Conservation (phyloP, 2,797 vertebrate genomes). For the Halcyon chelicuti region DNA sequence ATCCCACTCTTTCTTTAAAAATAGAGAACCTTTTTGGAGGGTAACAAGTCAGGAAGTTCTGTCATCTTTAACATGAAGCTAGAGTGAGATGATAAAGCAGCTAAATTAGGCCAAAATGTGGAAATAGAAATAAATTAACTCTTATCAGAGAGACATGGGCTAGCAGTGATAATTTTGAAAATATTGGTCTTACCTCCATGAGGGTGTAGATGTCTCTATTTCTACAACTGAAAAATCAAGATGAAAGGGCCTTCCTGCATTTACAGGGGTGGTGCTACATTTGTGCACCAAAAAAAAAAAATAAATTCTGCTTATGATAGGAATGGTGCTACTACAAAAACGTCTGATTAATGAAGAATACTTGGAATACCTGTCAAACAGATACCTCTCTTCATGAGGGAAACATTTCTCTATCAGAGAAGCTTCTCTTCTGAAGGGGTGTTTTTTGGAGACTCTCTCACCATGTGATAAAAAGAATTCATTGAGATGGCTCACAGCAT, state of each 20-base stretch:
- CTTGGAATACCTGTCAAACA: not conserved
- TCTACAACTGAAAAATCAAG: not conserved
- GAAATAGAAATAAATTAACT: not conserved
- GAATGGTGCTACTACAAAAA: not conserved
- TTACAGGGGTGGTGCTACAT: not conserved
- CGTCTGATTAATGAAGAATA: not conserved
- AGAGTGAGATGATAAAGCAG: not conserved
- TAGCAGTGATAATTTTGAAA: not conserved
- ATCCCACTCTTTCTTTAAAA: not conserved
- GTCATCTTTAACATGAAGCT: not conserved
- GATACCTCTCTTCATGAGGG: not conserved
- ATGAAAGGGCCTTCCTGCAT: not conserved
- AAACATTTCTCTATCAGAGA: not conserved
- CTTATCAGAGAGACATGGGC: not conserved
- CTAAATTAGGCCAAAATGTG: not conserved
- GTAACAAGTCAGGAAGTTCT: not conserved
- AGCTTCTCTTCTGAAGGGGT: not conserved
- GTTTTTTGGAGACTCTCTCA: not conserved
- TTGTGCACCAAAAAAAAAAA: not conserved
- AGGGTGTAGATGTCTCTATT: not conserved
- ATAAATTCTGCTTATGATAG: not conserved
- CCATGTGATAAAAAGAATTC: not conserved
- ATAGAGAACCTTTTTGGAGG: not conserved
- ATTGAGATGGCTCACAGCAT: not conserved
- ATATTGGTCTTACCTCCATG: not conserved